A percentile compares a stretch with the other conserved stretches of the same genome.
Conservation (phyloP, 1,140 invertebrate species). For the Aporrectodea caliginosa region DNA sequence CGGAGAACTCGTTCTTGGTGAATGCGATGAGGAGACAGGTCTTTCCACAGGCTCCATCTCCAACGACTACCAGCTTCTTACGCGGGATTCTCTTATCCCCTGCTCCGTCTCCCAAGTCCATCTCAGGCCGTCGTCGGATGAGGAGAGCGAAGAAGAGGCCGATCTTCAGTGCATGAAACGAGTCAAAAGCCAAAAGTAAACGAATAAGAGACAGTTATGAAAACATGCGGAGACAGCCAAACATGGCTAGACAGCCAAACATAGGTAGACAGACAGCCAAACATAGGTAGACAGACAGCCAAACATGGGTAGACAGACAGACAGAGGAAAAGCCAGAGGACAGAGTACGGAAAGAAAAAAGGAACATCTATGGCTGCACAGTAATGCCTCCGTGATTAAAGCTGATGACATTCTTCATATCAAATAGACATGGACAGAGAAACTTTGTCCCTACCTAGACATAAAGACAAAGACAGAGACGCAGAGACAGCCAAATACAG, state of each 20-base stretch:
- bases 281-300: background rate
- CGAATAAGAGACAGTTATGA: background rate
- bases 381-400: no score
- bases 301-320: no score
- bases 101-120: background rate
- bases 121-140: background rate
- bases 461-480: no score
- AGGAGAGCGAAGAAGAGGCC: no score
- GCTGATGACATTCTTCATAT: no score
- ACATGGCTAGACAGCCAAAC: background rate
- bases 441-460: no score
- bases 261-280: background rate
- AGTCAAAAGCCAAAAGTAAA: background rate
- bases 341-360: no score
- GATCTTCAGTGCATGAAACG: no score
- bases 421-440: no score
- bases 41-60: slow-evolving; percentile 95
- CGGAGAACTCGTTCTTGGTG: slow-evolving; percentile 93
- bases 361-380: no score
- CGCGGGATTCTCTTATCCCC: background rate
- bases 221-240: background rate
- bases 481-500: no score
- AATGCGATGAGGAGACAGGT: slow-evolving; percentile 92
- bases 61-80: slow-evolving; percentile 89
- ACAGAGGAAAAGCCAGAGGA: no score